Base-by-base conservation (phyloP, 2,113 vertebrate genomes). In the Ellobius talpinus region DNA sequence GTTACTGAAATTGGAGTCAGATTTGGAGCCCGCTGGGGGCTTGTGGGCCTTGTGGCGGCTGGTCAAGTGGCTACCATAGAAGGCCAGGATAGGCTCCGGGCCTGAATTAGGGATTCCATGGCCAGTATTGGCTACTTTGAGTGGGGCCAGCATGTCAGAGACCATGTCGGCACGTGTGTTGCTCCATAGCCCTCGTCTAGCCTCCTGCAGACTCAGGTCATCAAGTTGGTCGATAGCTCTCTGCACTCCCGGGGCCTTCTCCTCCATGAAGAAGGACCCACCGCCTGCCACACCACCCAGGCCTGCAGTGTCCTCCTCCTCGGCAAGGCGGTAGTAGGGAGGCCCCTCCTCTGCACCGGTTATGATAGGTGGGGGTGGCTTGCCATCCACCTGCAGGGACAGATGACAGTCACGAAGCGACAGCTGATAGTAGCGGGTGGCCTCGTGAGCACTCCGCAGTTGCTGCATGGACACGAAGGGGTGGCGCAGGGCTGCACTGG, bases 391-490 rank as follows among this genome's bases (percentile, higher is more conserved):
- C 91, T 98, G 95, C 87, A 98, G 90, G 0, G 97, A 97, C 11
- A 96, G 92, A 47, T 96, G 97, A 61, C 97, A 91, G 90, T 95
- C 68, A 0, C 93, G 95, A 24, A 97, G 86, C 0, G 98, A 98
- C 50, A 98, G 90, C 96, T 98, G 98, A 87, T 98, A 98, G 89
- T 99, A 99, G 7, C 3, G 93, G 3, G 98, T 98, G 94, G 91
- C 86, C 87, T 97, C 81, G 0, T 98, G 97, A 68, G 90, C 72
- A 0, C 97, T 89, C 68, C 97, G 94, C 21, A 99, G 92, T 73
- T 98, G 98, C 93, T 98, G 97, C 90, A 98, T 96, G 95, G 98
- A 98, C 93, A 99, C 96, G 0, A 99, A 99, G 16, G 98, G 98
- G 58, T 99, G 99, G 21, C 96, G 91, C 52, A 99, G 98, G 36